These are phyloP conservation scores for Adineta ricciae DNA, from an alignment of 2,888 invertebrate species.

Conservation along the genomic window DNA sequence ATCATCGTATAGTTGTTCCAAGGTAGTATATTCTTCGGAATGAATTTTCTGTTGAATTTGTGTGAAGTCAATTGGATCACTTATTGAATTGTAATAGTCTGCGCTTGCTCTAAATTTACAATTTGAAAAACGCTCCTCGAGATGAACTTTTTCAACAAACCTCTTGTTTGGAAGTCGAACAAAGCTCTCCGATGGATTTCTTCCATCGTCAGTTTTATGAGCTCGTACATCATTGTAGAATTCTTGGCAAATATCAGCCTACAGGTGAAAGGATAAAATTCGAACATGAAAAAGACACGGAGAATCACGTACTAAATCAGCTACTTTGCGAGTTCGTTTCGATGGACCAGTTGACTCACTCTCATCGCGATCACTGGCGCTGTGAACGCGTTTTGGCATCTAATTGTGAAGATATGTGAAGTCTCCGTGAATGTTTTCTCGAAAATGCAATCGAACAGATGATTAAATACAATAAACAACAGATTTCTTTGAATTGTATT, in stretches of 20 bases:
- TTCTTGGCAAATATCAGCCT: not conserved
- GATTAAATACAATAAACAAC: not conserved
- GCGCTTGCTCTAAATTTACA: slow-evolving; percentile 35
- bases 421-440: not conserved
- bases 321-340: not conserved
- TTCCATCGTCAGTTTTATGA: not conserved
- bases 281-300: not conserved
- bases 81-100: slow-evolving; percentile 62
- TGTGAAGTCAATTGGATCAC: slow-evolving; percentile 84
- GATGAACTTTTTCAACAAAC: not conserved
- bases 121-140: not conserved
- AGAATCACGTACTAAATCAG: not conserved
- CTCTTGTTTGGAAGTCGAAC: slow-evolving; percentile 35
- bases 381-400: not conserved
- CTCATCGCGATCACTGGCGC: not conserved
- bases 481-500: not conserved
- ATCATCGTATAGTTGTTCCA: slow-evolving; percentile 79
- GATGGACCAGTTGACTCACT: not conserved
- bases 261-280: not conserved
- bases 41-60: slow-evolving; percentile 84
- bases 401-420: not conserved
- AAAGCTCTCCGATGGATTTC: not conserved
- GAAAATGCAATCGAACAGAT: not conserved
- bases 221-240: not conserved
- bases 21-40: slow-evolving; percentile 86